Conservation (phyloP, 2,113 vertebrate genomes). For the Gymnobelideus leadbeateri region DNA sequence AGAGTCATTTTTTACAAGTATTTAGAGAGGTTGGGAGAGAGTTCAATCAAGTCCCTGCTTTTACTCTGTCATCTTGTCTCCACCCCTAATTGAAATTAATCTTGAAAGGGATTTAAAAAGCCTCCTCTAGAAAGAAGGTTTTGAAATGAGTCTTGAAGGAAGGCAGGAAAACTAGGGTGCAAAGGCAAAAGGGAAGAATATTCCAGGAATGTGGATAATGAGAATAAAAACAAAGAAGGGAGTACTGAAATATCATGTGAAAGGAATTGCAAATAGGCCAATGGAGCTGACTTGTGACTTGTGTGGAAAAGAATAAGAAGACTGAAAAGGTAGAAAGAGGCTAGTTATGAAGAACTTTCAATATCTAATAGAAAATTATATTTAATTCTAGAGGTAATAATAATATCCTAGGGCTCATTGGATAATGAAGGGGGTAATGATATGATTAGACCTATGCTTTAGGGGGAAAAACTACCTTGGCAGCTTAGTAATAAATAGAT, state of each 20-base stretch:
- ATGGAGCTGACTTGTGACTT: background rate
- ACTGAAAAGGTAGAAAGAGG: background rate
- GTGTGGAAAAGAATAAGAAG: background rate
- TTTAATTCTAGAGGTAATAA: background rate
- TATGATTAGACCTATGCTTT: background rate
- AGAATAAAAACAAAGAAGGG: background rate
- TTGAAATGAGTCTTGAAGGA: background rate
- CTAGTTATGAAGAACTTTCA: background rate
- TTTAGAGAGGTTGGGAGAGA: no score
- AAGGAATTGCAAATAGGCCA: background rate
- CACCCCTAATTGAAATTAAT: background rate
- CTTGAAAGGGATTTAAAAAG: background rate
- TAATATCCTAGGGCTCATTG: background rate
- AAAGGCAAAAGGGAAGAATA: background rate
- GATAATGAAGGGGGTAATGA: background rate
- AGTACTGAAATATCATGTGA: background rate
- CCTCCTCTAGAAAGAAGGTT: background rate
- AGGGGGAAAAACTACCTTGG: background rate
- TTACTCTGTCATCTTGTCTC: no score
- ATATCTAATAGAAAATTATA: background rate
- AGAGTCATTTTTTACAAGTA: no score
- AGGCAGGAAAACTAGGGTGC: background rate
- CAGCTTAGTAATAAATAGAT: background rate
- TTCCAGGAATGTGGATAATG: background rate
- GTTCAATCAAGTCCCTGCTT: no score